Evolutionary conservation across 2,113 vertebrate genomes (phyloP), one percentile per base, ranked within the genome.

Genomic region (Pseudolaguvia tuberculata): DNA sequence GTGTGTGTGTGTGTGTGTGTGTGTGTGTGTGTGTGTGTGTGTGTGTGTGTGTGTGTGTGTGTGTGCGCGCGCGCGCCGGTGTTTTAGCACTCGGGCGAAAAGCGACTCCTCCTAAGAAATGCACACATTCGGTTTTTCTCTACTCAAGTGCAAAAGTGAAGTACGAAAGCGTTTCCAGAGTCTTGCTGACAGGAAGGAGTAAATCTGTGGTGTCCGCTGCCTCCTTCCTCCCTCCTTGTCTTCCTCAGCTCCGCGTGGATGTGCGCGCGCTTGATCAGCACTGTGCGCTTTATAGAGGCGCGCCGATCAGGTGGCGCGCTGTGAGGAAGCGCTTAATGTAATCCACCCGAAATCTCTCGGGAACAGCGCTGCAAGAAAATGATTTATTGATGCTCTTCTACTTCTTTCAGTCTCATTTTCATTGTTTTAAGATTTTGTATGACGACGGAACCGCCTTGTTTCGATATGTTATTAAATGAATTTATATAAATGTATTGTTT

Each of bases 371-470:
- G 89, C 86, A 87, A 84, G 83, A 84, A 83, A 84, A 90, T 90
- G 90, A 92, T 91, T 93, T 91, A 91, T 90, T 90, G 88, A 88
- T 88, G 88, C 87, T 89, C 90, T 90, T 91, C 87, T 75, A 80
- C 80, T 75, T 85, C 82, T 85, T 78, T 80, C 66, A 63, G n/a
- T 78, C 76, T 81, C 62, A 72, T 81, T 45, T 48, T 80, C 71
- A 59, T 5, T 20, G 35, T 78, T 80, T 47, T 51, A 13, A 27
- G 5, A 15, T 59, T 75, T 67, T 52, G 58, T 68, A 47, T 70
- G 63, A 25, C 55, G 51, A 68, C 52, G 29, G 63, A 81, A 77
- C 69, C 82, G 67, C 80, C 85, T 88, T 88, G 86, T 89, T 88
- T 86, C 70, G 76, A 53, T 52, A 82, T 84, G 86, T 89, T 85